Conservation (phyloP, 2,113 vertebrate species). For the Sinocyclocheilus anophthalmus region DNA sequence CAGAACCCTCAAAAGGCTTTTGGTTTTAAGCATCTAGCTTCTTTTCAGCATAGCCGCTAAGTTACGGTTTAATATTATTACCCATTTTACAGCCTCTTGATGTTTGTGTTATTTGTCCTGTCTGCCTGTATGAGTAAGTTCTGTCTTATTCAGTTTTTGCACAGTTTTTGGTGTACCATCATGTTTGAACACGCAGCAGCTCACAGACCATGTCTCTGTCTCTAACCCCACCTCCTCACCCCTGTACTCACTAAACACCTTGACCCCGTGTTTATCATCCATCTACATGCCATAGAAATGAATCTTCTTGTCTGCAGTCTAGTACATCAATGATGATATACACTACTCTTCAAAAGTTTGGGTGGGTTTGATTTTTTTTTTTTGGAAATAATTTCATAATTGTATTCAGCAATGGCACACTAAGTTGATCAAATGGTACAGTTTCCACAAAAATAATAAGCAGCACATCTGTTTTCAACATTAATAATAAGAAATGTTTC, state of each 20-base stretch:
- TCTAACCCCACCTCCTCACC: background rate
- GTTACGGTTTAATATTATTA: background rate
- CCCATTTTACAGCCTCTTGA: background rate
- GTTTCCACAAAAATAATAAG: background rate
- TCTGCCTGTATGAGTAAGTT: background rate
- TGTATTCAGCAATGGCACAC: background rate
- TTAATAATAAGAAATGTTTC: too few relatives aligned
- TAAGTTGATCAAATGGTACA: too few relatives aligned
- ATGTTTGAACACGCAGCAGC: conserved; percentile 34
- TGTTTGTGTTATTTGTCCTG: background rate
- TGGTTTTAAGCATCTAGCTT: conserved; percentile 7
- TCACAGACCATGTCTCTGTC: background rate
- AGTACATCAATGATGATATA: background rate
- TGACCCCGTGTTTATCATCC: background rate
- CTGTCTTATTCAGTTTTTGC: background rate
- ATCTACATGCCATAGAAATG: conserved; percentile 4
- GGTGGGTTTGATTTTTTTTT: background rate
- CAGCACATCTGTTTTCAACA: background rate
- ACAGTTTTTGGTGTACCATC: background rate
- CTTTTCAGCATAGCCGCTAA: background rate
- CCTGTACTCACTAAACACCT: background rate
- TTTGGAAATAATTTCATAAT: background rate
- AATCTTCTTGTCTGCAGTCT: conserved; percentile 15
- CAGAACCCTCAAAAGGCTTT: conserved; percentile 9
- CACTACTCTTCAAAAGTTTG: background rate